Base-by-base conservation (phyloP, 2,797 vertebrate genomes). In the Champsocephalus esox region DNA sequence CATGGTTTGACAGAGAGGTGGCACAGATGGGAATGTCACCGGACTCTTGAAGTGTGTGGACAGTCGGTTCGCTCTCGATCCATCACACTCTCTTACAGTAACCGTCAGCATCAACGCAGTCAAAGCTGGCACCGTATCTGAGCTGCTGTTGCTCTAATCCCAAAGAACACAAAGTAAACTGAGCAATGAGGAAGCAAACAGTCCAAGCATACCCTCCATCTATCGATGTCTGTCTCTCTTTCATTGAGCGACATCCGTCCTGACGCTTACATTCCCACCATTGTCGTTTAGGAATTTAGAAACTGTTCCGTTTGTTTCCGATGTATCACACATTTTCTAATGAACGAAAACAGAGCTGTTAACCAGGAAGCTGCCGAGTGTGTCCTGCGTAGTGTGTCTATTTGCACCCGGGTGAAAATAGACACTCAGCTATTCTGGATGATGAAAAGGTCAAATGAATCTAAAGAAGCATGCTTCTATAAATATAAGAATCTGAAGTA, bases 91-190 rank as follows among this genome's bases (percentile, higher is more conserved):
- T 14, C 57, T 66, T 75, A 81, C 75, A 77, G 76, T 51, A 82
- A 56, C 58, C 85, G 84, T 80, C 85, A 86, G 50, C 60, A 5
- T 2, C 21, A 64, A 55, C 12, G 41, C 9, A 74, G 84, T 64
- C 85, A 91, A 89, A 91, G 86, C 82, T 90, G 12, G 58, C 9
- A 4, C 5, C 12, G 0, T 62, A 76, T 72, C 34, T 1, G 0
- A 2, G 41, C 77, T 82, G 88, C 88, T 89, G 88, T 89, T 32
- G 60, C 58, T 14, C 9, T 85, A 84, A 86, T 88, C 85, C 74
- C 72, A 28, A 55, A 76, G 75, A 82, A 75, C 84, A 87, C 85
- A 85, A 61, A 70, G 4, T 70, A 41, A 75, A 74, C 12, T 3
- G 67, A 84, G 74, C 43, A 21, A 60, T 59, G 70, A 75, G 59